A percentile compares a stretch with the other conserved stretches of the same genome.
These are phyloP conservation scores for Harpalus rubripes DNA, from an alignment of 2,888 invertebrate genomes.

Conservation along the genomic window DNA sequence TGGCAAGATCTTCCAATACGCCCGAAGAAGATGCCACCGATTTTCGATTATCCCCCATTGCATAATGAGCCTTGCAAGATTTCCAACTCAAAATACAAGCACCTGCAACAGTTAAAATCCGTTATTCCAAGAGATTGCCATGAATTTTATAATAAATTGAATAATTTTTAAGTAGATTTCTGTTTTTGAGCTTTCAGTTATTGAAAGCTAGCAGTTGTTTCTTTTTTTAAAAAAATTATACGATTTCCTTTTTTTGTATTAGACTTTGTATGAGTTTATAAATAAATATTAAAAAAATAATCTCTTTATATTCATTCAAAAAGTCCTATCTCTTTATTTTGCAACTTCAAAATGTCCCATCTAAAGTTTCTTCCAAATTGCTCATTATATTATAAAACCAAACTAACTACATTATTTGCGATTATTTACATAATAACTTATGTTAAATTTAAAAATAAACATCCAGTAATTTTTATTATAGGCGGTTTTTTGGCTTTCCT, in stretches of 20 bases:
- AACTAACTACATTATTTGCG: constrained; percentile 1
- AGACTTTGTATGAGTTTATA: constrained; percentile 1
- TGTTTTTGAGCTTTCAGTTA: background rate
- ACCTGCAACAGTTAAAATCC: constrained; percentile 52
- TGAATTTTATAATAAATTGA: constrained; percentile 48
- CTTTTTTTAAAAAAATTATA: background rate
- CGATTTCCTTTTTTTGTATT: background rate
- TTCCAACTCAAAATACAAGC: constrained; percentile 51
- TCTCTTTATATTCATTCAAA: too few relatives aligned
- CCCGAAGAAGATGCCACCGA: constrained; percentile 38
- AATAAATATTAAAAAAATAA: background rate
- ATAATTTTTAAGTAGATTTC: constrained; percentile 29
- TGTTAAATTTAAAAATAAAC: background rate
- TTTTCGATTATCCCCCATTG: constrained; percentile 24
- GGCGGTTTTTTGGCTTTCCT: too few relatives aligned
- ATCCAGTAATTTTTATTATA: too few relatives aligned
- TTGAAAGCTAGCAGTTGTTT: background rate
- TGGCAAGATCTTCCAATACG: constrained; percentile 29
- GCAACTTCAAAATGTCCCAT: background rate
- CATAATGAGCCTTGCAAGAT: constrained; percentile 37
- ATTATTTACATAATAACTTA: background rate
- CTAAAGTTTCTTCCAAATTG: background rate
- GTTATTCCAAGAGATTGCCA: constrained; percentile 56
- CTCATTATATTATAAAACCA: background rate
- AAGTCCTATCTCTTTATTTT: too few relatives aligned